A percentile compares a stretch with the other conserved stretches of the same genome.
Evolutionary conservation across 2,113 vertebrate species (phyloP).

Genomic region (Chaenogobius annularis): DNA sequence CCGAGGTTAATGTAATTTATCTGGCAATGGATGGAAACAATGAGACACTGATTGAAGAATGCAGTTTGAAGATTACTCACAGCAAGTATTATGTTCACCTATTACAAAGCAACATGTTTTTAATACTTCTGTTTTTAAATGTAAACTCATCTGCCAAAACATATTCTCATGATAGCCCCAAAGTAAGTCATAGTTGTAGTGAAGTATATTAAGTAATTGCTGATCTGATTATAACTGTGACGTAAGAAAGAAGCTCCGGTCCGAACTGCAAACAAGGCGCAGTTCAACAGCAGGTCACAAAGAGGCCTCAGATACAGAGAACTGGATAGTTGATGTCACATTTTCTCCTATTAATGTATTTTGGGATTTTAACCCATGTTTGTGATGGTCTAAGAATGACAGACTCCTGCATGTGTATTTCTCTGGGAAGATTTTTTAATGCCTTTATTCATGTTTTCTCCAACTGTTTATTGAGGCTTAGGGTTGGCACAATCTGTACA

Average conservation of each 20-base stretch:
- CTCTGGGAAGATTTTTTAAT: not conserved
- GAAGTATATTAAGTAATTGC: no score
- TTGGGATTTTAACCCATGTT: not conserved
- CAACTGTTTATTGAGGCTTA: no score
- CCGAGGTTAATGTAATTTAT: conserved; percentile 8
- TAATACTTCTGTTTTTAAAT: no score
- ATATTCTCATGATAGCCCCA: not conserved
- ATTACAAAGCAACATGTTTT: no score
- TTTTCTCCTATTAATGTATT: not conserved
- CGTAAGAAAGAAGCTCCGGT: no score
- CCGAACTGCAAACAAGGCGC: not conserved
- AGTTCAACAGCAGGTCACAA: not conserved
- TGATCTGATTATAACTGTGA: no score
- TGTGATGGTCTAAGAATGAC: not conserved
- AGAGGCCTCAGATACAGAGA: not conserved
- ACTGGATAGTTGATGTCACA: not conserved
- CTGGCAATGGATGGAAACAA: not conserved
- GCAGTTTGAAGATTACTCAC: not conserved
- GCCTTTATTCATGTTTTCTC: no score
- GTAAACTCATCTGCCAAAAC: no score
- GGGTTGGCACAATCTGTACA: no score
- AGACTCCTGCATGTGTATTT: not conserved
- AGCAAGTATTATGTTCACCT: not conserved
- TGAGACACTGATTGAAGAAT: conserved; percentile 24
- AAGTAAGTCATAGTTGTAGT: not conserved